Conservation (phyloP, 2,113 vertebrate genomes). For the Zingel zingel region DNA sequence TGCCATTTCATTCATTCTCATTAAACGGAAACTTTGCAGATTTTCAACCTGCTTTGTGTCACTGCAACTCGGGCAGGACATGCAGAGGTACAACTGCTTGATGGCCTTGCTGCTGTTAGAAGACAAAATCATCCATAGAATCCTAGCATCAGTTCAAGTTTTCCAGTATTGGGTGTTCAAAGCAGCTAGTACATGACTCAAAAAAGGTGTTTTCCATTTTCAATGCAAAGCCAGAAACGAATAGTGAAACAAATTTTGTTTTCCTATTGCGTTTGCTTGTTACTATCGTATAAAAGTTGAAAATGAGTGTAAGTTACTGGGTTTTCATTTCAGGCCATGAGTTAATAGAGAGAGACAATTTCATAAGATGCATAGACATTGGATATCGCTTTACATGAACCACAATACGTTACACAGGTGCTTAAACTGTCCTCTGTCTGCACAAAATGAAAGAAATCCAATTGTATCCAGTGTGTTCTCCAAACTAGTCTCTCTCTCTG, state of each 20-base stretch:
- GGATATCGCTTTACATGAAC: slow-evolving; percentile 43
- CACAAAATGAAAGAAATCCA: slow-evolving; percentile 44
- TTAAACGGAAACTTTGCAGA: too few species aligned
- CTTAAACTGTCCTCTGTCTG: slow-evolving; percentile 28
- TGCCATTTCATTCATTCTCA: too few species aligned
- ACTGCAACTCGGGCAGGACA: too few species aligned
- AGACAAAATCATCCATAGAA: background rate
- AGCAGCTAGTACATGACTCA: background rate
- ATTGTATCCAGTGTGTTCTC: slow-evolving; percentile 30
- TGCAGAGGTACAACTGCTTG: too few species aligned
- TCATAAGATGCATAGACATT: slow-evolving; percentile 10
- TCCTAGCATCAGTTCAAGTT: background rate
- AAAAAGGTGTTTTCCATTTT: slow-evolving; percentile 2
- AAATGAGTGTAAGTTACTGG: slow-evolving; percentile 13
- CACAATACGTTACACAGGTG: slow-evolving; percentile 41
- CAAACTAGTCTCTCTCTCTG: background rate
- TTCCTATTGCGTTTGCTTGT: slow-evolving; percentile 5
- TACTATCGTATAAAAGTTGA: background rate
- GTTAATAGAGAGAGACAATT: slow-evolving; percentile 11
- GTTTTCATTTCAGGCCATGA: slow-evolving; percentile 27
- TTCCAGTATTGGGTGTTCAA: background rate
- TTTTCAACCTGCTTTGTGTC: too few species aligned
- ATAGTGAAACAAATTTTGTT: background rate
- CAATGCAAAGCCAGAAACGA: background rate
- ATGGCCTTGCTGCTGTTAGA: background rate